These are phyloP conservation scores for Cryptocheilus praepositus DNA, from an alignment of 2,888 invertebrate species.

Conservation along the genomic window DNA sequence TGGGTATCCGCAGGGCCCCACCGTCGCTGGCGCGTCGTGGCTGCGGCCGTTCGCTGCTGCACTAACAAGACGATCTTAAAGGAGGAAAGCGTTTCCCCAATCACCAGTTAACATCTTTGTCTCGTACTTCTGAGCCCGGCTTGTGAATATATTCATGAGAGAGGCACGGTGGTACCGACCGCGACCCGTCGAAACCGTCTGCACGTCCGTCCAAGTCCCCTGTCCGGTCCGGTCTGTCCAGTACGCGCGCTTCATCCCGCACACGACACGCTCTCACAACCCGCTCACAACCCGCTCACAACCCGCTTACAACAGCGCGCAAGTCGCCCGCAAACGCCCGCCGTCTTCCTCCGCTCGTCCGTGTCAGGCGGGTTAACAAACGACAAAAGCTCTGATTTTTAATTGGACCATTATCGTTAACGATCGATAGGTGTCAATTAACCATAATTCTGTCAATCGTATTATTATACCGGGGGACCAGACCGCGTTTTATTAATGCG, in stretches of 20 bases:
- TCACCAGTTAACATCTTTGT: slow-evolving; percentile 71
- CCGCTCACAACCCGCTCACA: no score
- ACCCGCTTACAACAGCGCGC: no score
- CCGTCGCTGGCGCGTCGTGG: slow-evolving; percentile 20
- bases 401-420: slow-evolving; percentile 56
- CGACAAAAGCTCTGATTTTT: slow-evolving; percentile 60
- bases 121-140: slow-evolving; percentile 61
- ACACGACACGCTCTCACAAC: slow-evolving; percentile 17
- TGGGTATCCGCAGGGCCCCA: slow-evolving; percentile 43
- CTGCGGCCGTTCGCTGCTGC: slow-evolving; percentile 26
- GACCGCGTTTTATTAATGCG: slow-evolving; percentile 43
- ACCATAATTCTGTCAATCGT: slow-evolving; percentile 53
- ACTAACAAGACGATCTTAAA: slow-evolving; percentile 69
- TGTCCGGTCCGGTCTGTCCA: neutral
- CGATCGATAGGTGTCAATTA: slow-evolving; percentile 59
- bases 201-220: slow-evolving; percentile 34
- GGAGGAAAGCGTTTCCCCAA: slow-evolving; percentile 69
- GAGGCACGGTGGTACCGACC: slow-evolving; percentile 60
- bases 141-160: slow-evolving; percentile 72
- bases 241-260: slow-evolving; percentile 13
- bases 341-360: slow-evolving; percentile 17
- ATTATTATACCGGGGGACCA: slow-evolving; percentile 38
- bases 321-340: slow-evolving; percentile 6
- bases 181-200: slow-evolving; percentile 51
- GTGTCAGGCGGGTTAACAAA: slow-evolving; percentile 44